Base-by-base conservation (phyloP, 2,888 invertebrate genomes). In the Cephus nigrinus region DNA sequence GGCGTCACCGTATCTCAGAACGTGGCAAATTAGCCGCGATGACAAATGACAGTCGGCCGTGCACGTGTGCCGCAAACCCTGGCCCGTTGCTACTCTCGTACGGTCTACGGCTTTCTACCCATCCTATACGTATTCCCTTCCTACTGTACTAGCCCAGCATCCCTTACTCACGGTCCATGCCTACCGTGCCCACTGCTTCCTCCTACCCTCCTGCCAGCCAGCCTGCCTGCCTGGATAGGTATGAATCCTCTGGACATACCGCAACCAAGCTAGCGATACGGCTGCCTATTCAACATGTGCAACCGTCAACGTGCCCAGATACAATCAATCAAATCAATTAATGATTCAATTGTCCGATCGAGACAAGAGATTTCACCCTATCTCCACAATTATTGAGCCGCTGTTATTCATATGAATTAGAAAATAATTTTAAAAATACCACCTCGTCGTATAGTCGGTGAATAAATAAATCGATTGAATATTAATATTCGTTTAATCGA, bases 1-100 rank as follows among this genome's bases (percentile, higher is more conserved):
- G 88, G 90, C 91, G 90, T 90, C 91, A 90, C 90, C 91, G 90
- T 91, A 91, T 91, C 91, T 91, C 91, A 91, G 91, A 90, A 91
- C 90, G 89, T 87, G 89, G 91, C 91, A 91, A 91, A 91, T 91
- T 91, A 91, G 91, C 88, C 89, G 82, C 89, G 86, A 90, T 91
- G 91, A 91, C 90, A 90, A 91, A 91, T 89, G 90, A 90, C 90
- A 88, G 86, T 89, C 84, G 81, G 76, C 81, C 75, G 81, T 82
- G 83, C 84, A 84, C 83, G 84, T 86, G 86, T 84, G 84, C 77
- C 55, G 74, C 78, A 77, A 71, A 69, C 73, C 74, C 74, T 76
- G 71, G 69, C 78, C 80, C 80, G 73, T 30, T 12, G 78, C 73
- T 81, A 35, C 73, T 76, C 74, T 81, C 76, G 71, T 68, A 68